Percentiles rank a stretch among this genome's conserved stretches.
phyloP scores from a whole-genome alignment of 2,797 vertebrate species.

The Yasuhikotakia modesta region DNA sequence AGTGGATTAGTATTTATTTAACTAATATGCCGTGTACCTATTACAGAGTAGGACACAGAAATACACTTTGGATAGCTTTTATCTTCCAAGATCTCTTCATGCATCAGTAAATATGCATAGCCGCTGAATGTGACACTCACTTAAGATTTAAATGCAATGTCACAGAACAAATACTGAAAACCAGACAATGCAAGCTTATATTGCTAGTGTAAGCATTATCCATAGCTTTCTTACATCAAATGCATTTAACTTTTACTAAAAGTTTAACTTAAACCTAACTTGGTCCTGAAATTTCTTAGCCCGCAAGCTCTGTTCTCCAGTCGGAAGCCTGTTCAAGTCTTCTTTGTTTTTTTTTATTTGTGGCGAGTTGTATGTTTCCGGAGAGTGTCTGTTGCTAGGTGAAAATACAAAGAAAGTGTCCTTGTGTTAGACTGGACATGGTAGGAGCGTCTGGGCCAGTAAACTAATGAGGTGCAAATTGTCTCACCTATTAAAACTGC shows the following conservation, averaged over 20 bases:
- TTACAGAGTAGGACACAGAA: background rate
- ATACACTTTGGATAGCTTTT: too few relatives aligned
- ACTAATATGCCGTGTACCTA: background rate
- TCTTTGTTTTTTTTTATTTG: constrained; percentile 54
- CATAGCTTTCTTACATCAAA: background rate
- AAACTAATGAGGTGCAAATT: constrained; percentile 4
- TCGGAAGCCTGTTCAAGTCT: constrained; percentile 45
- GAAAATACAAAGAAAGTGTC: constrained; percentile 50
- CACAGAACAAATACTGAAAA: background rate
- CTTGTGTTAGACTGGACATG: constrained; percentile 27
- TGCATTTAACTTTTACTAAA: background rate
- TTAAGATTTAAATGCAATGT: background rate
- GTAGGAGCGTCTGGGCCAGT: background rate
- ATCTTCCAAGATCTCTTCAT: background rate
- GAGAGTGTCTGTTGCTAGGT: constrained; percentile 54
- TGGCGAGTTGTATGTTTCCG: constrained; percentile 36
- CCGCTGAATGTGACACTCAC: background rate
- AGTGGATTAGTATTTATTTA: background rate
- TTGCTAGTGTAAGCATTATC: background rate
- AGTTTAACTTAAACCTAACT: background rate
- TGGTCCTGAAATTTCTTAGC: constrained; percentile 3
- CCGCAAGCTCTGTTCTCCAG: constrained; percentile 3
- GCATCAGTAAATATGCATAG: background rate
- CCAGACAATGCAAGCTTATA: background rate
- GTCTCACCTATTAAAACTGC: background rate